A percentile compares a stretch with the other conserved stretches of the same genome.
Evolutionary conservation across 2,113 vertebrate species (phyloP).

Genomic region (Myotis davidii): DNA sequence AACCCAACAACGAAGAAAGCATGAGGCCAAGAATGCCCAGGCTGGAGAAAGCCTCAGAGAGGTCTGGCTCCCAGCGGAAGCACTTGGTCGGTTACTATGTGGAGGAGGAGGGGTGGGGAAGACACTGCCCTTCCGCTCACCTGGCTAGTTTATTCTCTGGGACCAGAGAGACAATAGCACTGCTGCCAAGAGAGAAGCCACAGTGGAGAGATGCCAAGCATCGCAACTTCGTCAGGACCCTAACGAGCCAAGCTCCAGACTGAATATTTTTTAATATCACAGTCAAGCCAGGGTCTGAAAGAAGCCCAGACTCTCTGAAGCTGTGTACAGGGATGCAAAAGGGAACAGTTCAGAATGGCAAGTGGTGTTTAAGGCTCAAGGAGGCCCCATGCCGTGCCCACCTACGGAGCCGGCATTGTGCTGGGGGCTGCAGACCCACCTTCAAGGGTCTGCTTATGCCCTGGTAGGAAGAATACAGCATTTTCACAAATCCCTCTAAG

Average conservation of each 20-base stretch:
- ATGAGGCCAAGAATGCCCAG: not conserved
- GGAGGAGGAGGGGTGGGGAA: not conserved
- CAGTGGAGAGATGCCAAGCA: not conserved
- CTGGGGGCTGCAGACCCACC: not conserved
- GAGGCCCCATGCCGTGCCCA: not conserved
- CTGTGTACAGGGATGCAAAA: not conserved
- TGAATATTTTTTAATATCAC: constrained; percentile 42
- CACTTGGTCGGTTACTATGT: rapidly evolving
- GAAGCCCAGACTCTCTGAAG: constrained; percentile 32
- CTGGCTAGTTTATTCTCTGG: not conserved
- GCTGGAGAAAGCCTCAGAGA: not conserved
- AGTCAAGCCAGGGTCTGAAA: not conserved
- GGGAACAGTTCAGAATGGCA: not conserved
- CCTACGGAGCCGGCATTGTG: rapidly evolving
- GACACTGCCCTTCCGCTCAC: not conserved
- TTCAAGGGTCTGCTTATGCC: not conserved
- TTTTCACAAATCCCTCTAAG: not conserved
- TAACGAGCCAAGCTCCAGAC: not conserved
- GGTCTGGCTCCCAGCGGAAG: not conserved
- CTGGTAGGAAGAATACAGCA: not conserved
- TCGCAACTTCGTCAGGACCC: not conserved
- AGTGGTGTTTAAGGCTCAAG: not conserved
- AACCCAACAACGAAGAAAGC: not conserved
- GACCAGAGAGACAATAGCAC: not conserved
- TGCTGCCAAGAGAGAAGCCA: not conserved